phyloP scores from a whole-genome alignment of 2,888 invertebrate genomes.

The Drosophila tripunctata region DNA sequence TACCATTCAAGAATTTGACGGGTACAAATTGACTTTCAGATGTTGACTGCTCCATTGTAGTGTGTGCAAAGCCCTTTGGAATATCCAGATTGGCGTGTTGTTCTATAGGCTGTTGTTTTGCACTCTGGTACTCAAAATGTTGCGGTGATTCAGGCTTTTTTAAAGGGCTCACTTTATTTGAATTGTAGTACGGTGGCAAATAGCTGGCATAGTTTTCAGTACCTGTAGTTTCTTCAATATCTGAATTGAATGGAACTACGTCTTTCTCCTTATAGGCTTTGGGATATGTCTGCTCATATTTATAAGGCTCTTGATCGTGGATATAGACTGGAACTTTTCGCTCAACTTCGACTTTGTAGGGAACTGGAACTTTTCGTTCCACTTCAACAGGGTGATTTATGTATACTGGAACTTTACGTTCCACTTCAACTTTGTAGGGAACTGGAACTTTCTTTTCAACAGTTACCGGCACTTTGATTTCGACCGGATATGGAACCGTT shows the following conservation, averaged over 20 bases:
- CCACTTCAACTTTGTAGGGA: constrained; percentile 83
- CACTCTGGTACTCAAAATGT: constrained; percentile 2
- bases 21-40: constrained; percentile 53
- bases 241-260: constrained; percentile 29
- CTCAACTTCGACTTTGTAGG: constrained; percentile 83
- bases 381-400: constrained; percentile 80
- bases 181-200: constrained; percentile 1
- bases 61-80: background rate
- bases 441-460: constrained; percentile 71
- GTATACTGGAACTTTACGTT: constrained; percentile 84
- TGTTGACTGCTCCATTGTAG: constrained; percentile 49
- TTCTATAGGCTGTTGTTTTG: background rate
- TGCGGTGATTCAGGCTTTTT: constrained; percentile 15
- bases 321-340: constrained; percentile 84
- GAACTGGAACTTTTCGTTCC: constrained; percentile 68
- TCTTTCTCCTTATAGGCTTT: constrained; percentile 52
- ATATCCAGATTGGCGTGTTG: constrained; percentile 24
- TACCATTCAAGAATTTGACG: constrained; percentile 36
- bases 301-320: constrained; percentile 83
- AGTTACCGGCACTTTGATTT: constrained; percentile 82
- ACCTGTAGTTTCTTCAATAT: constrained; percentile 46
- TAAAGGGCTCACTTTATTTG: constrained; percentile 11
- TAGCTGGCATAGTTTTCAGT: constrained; percentile 37
- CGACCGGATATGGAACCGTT: constrained; percentile 61
- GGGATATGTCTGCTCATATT: constrained; percentile 58